Base-by-base conservation (phyloP, 1,140 invertebrate genomes). In the Sitodiplosis mosellana region DNA sequence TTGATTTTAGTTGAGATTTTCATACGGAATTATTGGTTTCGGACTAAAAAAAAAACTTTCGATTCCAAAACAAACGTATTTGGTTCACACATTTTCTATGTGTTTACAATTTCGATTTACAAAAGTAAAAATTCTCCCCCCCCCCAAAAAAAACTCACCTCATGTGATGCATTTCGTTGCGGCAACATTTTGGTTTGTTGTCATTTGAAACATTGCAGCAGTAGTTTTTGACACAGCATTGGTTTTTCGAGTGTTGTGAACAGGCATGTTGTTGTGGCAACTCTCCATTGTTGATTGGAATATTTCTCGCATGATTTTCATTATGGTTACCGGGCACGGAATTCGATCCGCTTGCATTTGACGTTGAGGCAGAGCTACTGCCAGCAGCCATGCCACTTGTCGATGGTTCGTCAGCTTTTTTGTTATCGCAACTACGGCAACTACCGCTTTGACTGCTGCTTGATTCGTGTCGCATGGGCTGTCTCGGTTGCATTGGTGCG, bases 151-250 rank as follows among this genome's bases (percentile, higher is more conserved):
- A 27, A 27, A 27, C 27, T 27, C 27, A 27, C 27, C 27, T 38
- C 36, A 38, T 17, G 36, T 38, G 36, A 38, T 38, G 36, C 17
- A 38, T 38, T 38, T 38, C 14, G 36, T 17, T 38, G 12, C 36
- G 17, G 12, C 41, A 43, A 18, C 41, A 43, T 12, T 43, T 43
- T 2, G 18, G n/a, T 18, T 43, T 43, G 4, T 43, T 18, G 5
- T 18, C 18, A 12, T n/a, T 43, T 5, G 18, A 2, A 20, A 43
- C 20, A 12, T 43, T 43, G 41, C 43, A 45, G 17, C 43, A 45
- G 33, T 45, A 45, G 6, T 45, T 45, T 45, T 27, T 45, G 17
- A 27, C 22, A 21, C 43, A 45, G 17, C 43, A 45, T 33, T 45
- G 43, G 14, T 33, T 33, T 33, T 45, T 45, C 8, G 43, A 18